Evolutionary conservation across 2,888 invertebrate genomes (phyloP), one percentile per base, ranked within the genome.

Genomic region (Drosophila cognata): DNA sequence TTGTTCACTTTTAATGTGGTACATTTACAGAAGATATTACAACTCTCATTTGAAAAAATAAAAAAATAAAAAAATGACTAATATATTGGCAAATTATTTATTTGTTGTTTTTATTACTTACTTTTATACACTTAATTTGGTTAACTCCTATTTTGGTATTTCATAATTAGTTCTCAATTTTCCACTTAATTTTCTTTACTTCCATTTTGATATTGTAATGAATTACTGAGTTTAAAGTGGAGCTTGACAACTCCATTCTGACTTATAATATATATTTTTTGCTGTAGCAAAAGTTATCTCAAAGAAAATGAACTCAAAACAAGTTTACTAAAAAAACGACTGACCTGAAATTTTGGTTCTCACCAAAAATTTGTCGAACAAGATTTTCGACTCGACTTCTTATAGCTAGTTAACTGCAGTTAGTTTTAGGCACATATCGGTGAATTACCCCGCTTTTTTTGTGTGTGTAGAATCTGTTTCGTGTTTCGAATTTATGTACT

Each of bases 401-500:
- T 21, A 3, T 7, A 13, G 13, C 43, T 2, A 7, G 1, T 25
- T 16, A 25, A 46, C 2, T 46, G 8, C 1, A 25, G 16, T 46
- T 46, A 8, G 13, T 21, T 21, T 21, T 43, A n/a, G 2, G 0
- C 11, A n/a, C n/a, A 10, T n/a, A 3, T 21, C 6, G 1, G 1
- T 0, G 0, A 21, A 2, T 7, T 21, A 7, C 2, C 7, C 4
- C 7, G 4, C 7, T 13, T n/a, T 31, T 13, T 28, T 18, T 13
- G 2, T 51, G 13, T 41, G 21, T n/a, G 41, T 2, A 18, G 25
- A 13, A 33, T 46, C 11, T 16, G 10, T 4, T 1, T 31, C 2
- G 13, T 31, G 11, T 7, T 28, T 25, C 13, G 2, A 5, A 5
- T 33, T 18, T 58, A 48, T 64, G 41, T 69, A 86, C 85, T 86